These are phyloP conservation scores for Glareola pratincola DNA, from an alignment of 2,113 vertebrate genomes.

Conservation along the genomic window DNA sequence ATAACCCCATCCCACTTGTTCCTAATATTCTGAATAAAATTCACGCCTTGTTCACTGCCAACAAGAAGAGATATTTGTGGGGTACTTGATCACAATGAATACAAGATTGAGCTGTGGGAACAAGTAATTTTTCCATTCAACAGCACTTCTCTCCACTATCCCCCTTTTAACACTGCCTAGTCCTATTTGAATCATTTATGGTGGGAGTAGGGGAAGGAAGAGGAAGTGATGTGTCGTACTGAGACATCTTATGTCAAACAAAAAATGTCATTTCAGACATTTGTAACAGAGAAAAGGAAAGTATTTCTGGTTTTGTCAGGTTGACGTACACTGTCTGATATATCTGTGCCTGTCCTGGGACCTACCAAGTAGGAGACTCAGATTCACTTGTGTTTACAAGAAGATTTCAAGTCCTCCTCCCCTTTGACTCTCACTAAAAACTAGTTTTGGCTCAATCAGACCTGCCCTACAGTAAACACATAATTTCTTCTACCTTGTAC, in stretches of 20 bases:
- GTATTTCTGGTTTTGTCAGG: neutral
- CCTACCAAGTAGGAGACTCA: neutral
- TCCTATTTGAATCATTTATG: neutral
- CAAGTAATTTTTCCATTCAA: neutral
- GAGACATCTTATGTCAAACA: neutral
- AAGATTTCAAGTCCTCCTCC: neutral
- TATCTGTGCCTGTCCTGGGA: neutral
- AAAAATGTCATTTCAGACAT: neutral
- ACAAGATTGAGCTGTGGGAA: neutral
- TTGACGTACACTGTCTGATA: neutral
- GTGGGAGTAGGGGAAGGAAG: neutral
- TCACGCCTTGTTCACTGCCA: neutral
- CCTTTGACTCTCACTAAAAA: neutral
- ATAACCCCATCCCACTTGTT: neutral
- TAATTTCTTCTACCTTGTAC: neutral
- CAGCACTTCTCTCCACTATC: neutral
- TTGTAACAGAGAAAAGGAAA: neutral
- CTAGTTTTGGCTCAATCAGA: neutral
- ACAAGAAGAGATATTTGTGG: neutral
- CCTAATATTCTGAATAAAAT: constrained; percentile 48
- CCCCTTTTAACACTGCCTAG: neutral
- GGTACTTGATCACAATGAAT: neutral
- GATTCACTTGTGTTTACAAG: neutral
- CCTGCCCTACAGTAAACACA: neutral
- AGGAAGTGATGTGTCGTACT: neutral